Percentiles rank a stretch among this genome's conserved stretches.
Evolutionary conservation across 2,113 vertebrate genomes (phyloP).

Genomic region (Protomyctophum bolini): DNA sequence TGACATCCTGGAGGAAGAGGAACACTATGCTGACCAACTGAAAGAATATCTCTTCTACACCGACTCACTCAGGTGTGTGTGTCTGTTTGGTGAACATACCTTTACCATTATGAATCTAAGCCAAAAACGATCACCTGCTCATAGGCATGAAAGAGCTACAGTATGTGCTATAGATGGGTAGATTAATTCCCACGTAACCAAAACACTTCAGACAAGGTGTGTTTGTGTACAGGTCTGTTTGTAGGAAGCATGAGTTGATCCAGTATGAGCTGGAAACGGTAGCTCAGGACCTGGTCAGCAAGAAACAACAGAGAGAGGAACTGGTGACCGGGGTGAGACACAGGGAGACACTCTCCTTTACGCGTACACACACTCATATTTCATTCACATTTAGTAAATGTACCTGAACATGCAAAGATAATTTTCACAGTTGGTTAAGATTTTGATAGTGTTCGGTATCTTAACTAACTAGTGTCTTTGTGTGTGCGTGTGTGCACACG

Average conservation of each 20-base stretch:
- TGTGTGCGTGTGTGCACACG: slow-evolving; percentile 1
- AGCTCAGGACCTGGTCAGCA: slow-evolving; percentile 85
- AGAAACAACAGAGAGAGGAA: slow-evolving; percentile 94
- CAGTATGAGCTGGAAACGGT: slow-evolving; percentile 92
- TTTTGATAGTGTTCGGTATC: slow-evolving; percentile 9
- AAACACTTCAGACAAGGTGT: background rate
- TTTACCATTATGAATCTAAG: too few species aligned
- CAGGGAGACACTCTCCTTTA: background rate
- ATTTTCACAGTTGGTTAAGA: background rate
- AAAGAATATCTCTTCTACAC: slow-evolving; percentile 95
- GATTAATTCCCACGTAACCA: too few species aligned
- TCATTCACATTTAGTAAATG: background rate
- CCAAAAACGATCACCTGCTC: too few species aligned
- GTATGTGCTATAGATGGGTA: too few species aligned
- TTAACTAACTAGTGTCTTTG: background rate
- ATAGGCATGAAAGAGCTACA: too few species aligned
- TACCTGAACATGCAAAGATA: background rate
- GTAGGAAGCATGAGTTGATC: slow-evolving; percentile 90
- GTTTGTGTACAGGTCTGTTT: slow-evolving; percentile 85
- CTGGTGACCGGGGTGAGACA: slow-evolving; percentile 86
- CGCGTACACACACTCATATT: background rate
- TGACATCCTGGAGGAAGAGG: slow-evolving; percentile 94
- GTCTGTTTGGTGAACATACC: too few species aligned
- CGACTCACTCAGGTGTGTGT: slow-evolving; percentile 84
- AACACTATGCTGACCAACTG: slow-evolving; percentile 93